Evolutionary conservation across 2,797 vertebrate species (phyloP).

Genomic region (Cichlasoma orientale): DNA sequence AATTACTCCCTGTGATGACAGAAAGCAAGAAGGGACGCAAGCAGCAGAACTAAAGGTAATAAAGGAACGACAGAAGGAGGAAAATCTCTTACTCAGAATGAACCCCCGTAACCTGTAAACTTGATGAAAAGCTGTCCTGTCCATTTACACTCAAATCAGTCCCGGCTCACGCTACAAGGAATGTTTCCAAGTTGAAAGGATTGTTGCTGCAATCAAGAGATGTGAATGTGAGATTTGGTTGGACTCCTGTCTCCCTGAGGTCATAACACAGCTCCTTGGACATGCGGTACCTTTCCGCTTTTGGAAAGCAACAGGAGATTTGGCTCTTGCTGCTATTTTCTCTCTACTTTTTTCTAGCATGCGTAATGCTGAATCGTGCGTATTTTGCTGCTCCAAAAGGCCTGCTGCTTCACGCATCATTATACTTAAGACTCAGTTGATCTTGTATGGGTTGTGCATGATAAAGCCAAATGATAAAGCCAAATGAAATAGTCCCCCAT

Average conservation of each 20-base stretch:
- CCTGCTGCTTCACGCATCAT: slow-evolving; percentile 16
- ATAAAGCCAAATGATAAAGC: too few relatives aligned
- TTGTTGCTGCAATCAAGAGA: slow-evolving; percentile 47
- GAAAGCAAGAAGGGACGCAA: background rate
- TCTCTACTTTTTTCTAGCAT: background rate
- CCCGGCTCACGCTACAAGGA: background rate
- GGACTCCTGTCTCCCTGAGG: background rate
- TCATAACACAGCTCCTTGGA: slow-evolving; percentile 16
- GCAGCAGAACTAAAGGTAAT: background rate
- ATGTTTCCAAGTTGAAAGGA: slow-evolving; percentile 21
- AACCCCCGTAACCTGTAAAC: slow-evolving; percentile 8
- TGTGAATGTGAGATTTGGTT: slow-evolving; percentile 17
- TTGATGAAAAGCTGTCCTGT: slow-evolving; percentile 22
- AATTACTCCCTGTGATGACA: slow-evolving; percentile 23
- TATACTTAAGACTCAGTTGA: slow-evolving; percentile 2
- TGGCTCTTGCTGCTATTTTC: background rate
- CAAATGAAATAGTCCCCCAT: slow-evolving; percentile 2
- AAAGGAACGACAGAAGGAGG: background rate
- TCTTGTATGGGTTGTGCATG: slow-evolving; percentile 24
- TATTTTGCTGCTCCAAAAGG: slow-evolving; percentile 11
- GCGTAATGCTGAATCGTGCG: background rate
- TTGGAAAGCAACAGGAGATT: slow-evolving; percentile 28
- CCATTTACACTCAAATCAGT: background rate
- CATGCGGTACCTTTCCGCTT: slow-evolving; percentile 15
- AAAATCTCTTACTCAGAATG: background rate